A percentile compares a stretch with the other conserved stretches of the same genome.
Conservation (phyloP, 2,113 vertebrate species). For the Oreochromis aureus region DNA sequence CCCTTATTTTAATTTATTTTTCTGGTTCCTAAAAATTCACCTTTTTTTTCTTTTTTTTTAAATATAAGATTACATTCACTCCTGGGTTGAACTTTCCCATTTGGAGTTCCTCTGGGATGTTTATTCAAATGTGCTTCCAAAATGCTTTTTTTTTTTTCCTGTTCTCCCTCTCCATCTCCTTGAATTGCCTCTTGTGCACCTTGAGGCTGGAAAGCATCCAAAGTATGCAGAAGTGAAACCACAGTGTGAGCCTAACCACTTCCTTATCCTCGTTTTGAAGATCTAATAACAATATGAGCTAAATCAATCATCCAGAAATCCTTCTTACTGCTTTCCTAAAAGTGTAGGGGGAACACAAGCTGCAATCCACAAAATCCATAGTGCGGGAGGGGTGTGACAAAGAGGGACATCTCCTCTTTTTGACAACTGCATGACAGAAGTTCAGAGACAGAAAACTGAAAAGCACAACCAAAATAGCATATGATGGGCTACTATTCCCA, state of each 20-base stretch:
- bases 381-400: background rate
- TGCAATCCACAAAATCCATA: background rate
- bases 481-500: background rate
- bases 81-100: background rate
- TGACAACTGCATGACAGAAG: background rate
- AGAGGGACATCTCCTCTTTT: background rate
- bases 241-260: conserved; percentile 43
- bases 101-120: conserved; percentile 14
- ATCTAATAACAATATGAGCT: conserved; percentile 41
- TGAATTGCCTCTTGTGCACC: conserved; percentile 53
- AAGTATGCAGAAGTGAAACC: conserved; percentile 56
- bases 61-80: conserved; percentile 3
- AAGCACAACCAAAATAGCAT: conserved; percentile 11
- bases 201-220: conserved; percentile 57
- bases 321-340: background rate
- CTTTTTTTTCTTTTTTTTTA: background rate
- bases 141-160: conserved; percentile 6
- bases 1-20: background rate
- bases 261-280: conserved; percentile 47
- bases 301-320: conserved; percentile 51
- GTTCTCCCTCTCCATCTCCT: conserved; percentile 26
- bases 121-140: conserved; percentile 47
- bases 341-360: background rate
- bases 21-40: background rate
- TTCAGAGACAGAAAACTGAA: background rate